phyloP scores from a whole-genome alignment of 2,888 invertebrate genomes.

The Tineola bisselliella region DNA sequence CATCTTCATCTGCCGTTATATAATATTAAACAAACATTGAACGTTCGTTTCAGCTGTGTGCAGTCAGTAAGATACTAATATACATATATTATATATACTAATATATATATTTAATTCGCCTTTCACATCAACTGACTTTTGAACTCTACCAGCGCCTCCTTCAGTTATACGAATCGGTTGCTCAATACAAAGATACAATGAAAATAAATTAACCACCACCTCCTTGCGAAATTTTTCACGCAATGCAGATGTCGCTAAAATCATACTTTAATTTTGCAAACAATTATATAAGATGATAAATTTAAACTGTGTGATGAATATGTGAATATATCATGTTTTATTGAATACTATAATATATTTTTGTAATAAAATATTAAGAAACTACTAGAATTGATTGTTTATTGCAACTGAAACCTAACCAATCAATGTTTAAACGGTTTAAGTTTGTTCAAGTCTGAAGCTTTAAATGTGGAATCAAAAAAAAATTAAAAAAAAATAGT shows the following conservation, averaged over 20 bases:
- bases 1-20: neutral
- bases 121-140: conserved; percentile 12
- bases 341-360: too few species aligned
- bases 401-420: too few species aligned
- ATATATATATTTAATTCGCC: conserved; percentile 1
- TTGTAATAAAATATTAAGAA: too few species aligned
- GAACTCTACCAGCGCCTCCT: conserved; percentile 10
- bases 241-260: conserved; percentile 2
- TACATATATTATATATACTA: too few species aligned
- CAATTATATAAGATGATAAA: neutral
- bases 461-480: too few species aligned
- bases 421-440: too few species aligned
- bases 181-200: conserved; percentile 5
- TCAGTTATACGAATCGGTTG: conserved; percentile 3
- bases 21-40: neutral
- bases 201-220: neutral
- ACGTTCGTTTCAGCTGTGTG: neutral
- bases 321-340: neutral
- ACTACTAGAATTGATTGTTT: too few species aligned
- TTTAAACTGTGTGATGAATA: neutral
- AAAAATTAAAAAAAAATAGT: too few species aligned
- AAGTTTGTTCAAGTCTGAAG: too few species aligned
- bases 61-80: neutral
- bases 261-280: neutral
- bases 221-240: neutral